Conservation (phyloP, 1,140 invertebrate genomes). For the Orussus abietinus region DNA sequence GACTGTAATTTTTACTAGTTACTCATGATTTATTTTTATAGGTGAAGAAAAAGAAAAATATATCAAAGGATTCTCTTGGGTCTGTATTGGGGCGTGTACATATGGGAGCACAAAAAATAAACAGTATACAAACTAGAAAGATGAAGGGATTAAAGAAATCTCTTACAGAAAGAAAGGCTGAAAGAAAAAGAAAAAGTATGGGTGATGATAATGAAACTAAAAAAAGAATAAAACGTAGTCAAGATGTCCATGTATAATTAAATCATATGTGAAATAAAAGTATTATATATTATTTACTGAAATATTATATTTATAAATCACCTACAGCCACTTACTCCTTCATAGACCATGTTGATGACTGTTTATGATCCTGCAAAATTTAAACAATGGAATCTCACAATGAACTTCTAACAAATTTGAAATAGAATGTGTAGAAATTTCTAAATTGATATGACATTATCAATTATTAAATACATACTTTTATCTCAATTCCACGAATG, state of each 20-base stretch:
- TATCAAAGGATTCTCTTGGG: conserved; percentile 81
- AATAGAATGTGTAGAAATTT: neutral
- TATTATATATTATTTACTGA: too few relatives aligned
- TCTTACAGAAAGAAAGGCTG: conserved; percentile 62
- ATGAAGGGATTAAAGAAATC: conserved; percentile 88
- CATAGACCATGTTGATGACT: conserved; percentile 60
- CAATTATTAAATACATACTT: conserved; percentile 27
- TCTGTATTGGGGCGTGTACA: conserved; percentile 89
- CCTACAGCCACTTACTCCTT: too few relatives aligned
- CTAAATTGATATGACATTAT: neutral
- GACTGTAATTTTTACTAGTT: conserved; percentile 14
- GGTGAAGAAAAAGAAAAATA: conserved; percentile 87
- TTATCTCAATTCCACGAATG: conserved; percentile 60
- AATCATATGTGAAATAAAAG: too few relatives aligned
- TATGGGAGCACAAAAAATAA: conserved; percentile 84
- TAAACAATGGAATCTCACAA: conserved; percentile 32
- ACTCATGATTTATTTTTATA: conserved; percentile 3
- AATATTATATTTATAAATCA: too few relatives aligned
- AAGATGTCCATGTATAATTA: too few relatives aligned
- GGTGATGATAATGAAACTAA: conserved; percentile 28
- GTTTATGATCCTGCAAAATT: conserved; percentile 54
- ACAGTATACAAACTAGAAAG: conserved; percentile 85
- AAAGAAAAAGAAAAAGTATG: conserved; percentile 56
- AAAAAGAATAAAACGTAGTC: too few relatives aligned
- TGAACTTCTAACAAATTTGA: neutral